Evolutionary conservation across 2,797 vertebrate species (phyloP).

Genomic region (Natrix natrix): DNA sequence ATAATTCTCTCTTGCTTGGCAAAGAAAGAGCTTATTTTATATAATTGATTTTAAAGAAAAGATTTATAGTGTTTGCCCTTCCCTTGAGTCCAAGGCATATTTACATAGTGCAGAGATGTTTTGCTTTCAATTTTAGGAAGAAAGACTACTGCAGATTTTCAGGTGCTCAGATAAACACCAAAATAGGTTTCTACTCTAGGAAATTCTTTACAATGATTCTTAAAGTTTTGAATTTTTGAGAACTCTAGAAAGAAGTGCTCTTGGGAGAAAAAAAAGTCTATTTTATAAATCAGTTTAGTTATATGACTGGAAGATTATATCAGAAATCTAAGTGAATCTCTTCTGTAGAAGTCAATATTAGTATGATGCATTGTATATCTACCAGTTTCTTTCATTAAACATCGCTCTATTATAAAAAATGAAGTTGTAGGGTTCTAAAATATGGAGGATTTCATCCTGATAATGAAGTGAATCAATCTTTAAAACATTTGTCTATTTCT

Average conservation of each 20-base stretch:
- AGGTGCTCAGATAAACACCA: neutral
- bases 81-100: neutral
- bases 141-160: slow-evolving; percentile 9
- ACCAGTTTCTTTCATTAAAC: neutral
- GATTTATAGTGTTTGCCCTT: slow-evolving; percentile 22
- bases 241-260: neutral
- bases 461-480: neutral
- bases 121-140: slow-evolving; percentile 6
- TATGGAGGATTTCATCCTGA: neutral
- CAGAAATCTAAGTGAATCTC: neutral
- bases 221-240: neutral
- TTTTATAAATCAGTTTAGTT: neutral
- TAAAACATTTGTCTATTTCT: neutral
- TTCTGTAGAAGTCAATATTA: neutral
- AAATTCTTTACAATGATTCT: neutral
- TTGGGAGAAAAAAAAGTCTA: neutral
- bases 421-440: neutral
- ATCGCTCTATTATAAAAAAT: neutral
- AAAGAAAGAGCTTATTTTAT: slow-evolving; percentile 26
- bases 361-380: neutral
- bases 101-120: slow-evolving; percentile 31
- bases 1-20: neutral
- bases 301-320: neutral
- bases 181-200: neutral
- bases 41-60: slow-evolving; percentile 30